Base-by-base conservation (phyloP, 2,797 vertebrate genomes). In the Hybognathus amarus region DNA sequence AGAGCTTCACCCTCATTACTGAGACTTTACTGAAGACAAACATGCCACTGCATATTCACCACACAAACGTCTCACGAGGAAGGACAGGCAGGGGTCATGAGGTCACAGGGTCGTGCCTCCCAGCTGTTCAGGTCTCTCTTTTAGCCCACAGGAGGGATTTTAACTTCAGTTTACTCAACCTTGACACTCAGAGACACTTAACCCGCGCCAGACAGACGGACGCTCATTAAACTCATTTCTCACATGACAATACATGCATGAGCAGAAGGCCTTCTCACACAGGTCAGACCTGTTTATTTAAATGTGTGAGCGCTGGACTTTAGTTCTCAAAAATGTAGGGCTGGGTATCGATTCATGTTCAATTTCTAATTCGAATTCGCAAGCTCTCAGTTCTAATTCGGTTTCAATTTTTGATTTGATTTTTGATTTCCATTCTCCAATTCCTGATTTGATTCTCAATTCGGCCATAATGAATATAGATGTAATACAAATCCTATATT, bases 161-260 rank as follows among this genome's bases (percentile, higher is more conserved):
- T 79, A 84, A 77, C 83, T 71, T 30, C 83, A 47, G 80, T 88
- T 90, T 90, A 88, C 68, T 79, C 88, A 88, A 90, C 90, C 89
- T 84, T 84, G 56, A 88, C 89, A 85, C 88, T 88, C 83, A 56
- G 50, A 75, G 56, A 70, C 77, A 82, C 82, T 87, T 86, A 85
- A 87, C 81, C 79, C 56, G 45, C 79, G 47, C 59, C 79, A 40
- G 69, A 80, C 67, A 71, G 85, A 86, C 67, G 77, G 75, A 40
- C 61, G 83, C 86, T 88, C 73, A 77, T 30, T 67, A 67, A 40
- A 54, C 54, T 77, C 83, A 77, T 40, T 63, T 63, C 33, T 38
- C 18, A 67, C 27, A 11, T 7, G 17, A 50, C 45, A 33, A 22
- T 2, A 61, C 5, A 61, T 6, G n/a, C 69, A 18, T 8, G 17